Percentiles rank a stretch among this genome's conserved stretches.
Conservation (phyloP, 92 coral and sea anemone genomes). For the Ricordea florida region DNA sequence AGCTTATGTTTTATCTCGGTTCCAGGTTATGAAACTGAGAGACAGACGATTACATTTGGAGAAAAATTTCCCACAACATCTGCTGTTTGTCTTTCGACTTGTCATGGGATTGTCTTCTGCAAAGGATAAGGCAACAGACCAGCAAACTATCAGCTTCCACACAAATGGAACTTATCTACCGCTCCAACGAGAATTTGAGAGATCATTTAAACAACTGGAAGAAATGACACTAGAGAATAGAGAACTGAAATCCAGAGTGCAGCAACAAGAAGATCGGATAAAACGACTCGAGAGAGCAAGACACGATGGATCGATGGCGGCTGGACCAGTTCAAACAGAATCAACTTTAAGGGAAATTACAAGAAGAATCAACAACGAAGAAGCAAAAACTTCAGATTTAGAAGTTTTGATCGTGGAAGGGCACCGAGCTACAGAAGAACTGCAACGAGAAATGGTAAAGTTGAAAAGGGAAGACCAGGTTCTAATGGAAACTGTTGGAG, state of each 20-base stretch:
- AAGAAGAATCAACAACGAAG: constrained; percentile 29
- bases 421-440: constrained; percentile 24
- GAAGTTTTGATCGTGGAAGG: constrained; percentile 43
- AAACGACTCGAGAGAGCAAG: not conserved
- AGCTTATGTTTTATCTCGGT: not conserved
- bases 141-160: not conserved
- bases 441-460: constrained; percentile 9
- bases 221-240: not conserved
- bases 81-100: constrained; percentile 13
- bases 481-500: not conserved
- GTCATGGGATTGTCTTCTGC: constrained; percentile 13
- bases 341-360: constrained; percentile 21
- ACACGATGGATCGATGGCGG: not conserved
- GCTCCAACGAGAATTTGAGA: not conserved
- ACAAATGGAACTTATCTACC: not conserved
- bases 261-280: constrained; percentile 13
- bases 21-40: constrained; percentile 18
- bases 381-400: constrained; percentile 35
- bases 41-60: constrained; percentile 21
- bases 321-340: not conserved
- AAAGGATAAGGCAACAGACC: not conserved
- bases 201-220: not conserved
- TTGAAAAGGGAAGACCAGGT: constrained; percentile 19
- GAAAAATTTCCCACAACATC: not conserved
- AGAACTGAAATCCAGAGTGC: constrained; percentile 13